Evolutionary conservation across 1,140 invertebrate genomes (phyloP).

Genomic region (Eupeodes corollae): DNA sequence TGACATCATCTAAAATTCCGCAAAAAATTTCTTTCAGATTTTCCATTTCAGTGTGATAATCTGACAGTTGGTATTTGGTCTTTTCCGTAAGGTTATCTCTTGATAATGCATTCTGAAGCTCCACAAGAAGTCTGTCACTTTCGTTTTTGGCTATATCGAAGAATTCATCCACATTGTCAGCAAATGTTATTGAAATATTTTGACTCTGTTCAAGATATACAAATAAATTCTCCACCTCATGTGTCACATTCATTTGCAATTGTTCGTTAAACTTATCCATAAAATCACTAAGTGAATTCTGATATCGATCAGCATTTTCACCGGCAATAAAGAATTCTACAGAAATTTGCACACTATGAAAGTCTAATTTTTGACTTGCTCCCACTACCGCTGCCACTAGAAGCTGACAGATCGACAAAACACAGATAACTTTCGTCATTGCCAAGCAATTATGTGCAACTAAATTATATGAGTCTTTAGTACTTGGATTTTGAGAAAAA

Average conservation of each 20-base stretch:
- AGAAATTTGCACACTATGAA: slow-evolving; percentile 16
- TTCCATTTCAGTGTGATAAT: slow-evolving; percentile 32
- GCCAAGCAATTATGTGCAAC: too few species aligned
- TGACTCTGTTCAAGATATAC: too few species aligned
- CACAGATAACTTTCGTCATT: too few species aligned
- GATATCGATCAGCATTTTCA: slow-evolving; percentile 12
- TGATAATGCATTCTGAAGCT: slow-evolving; percentile 22
- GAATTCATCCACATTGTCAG: slow-evolving; percentile 12
- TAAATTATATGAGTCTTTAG: too few species aligned
- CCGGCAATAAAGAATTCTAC: slow-evolving; percentile 16
- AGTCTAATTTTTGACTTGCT: too few species aligned
- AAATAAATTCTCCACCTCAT: too few species aligned
- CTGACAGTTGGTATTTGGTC: slow-evolving; percentile 20
- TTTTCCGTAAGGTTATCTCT: slow-evolving; percentile 12
- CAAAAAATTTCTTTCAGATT: slow-evolving; percentile 27
- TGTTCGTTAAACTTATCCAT: slow-evolving; percentile 23
- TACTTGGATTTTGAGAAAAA: too few species aligned
- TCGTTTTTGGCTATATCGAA: slow-evolving; percentile 20
- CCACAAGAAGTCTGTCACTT: slow-evolving; percentile 19
- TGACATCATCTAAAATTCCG: slow-evolving; percentile 22
- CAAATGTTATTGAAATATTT: slow-evolving; percentile 9
- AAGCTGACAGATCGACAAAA: too few species aligned
- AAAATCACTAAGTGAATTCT: slow-evolving; percentile 15
- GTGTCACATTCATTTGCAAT: slow-evolving; percentile 23
- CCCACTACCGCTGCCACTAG: too few species aligned